A percentile compares a stretch with the other conserved stretches of the same genome.
phyloP scores from a whole-genome alignment of 2,113 vertebrate genomes.

The Oncorhynchus nerka region DNA sequence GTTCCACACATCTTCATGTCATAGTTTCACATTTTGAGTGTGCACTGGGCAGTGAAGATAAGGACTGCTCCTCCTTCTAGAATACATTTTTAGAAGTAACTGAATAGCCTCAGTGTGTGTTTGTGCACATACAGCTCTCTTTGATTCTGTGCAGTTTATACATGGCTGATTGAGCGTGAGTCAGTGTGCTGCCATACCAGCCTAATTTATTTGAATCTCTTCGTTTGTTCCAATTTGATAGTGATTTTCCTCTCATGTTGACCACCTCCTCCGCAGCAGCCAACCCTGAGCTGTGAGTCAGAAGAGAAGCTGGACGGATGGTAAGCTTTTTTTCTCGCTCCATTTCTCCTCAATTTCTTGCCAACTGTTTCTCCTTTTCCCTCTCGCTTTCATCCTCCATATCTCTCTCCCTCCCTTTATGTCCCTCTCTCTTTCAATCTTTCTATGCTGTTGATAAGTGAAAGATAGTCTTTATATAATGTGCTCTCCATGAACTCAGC shows the following conservation, averaged over 20 bases:
- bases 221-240: not conserved
- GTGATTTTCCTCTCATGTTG: conserved; percentile 1
- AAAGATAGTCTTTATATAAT: conserved; percentile 7
- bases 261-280: conserved; percentile 57
- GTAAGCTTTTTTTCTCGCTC: conserved; percentile 58
- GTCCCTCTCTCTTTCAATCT: not conserved
- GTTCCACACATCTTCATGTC: not conserved
- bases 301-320: conserved; percentile 74
- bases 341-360: not conserved
- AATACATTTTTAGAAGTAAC: not conserved
- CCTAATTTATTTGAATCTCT: not conserved
- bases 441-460: conserved; percentile 17
- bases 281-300: conserved; percentile 65
- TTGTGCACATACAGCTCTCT: not conserved
- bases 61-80: not conserved
- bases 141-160: not conserved
- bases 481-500: not conserved
- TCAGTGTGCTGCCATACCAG: not conserved
- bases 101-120: not conserved
- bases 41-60: not conserved
- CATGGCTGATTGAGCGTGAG: not conserved
- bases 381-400: conserved; percentile 5
- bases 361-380: not conserved
- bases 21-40: not conserved
- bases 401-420: conserved; percentile 11